Percentiles rank a stretch among this genome's conserved stretches.
These are phyloP conservation scores for Aromia moschata DNA, from an alignment of 2,888 invertebrate genomes.

Conservation along the genomic window DNA sequence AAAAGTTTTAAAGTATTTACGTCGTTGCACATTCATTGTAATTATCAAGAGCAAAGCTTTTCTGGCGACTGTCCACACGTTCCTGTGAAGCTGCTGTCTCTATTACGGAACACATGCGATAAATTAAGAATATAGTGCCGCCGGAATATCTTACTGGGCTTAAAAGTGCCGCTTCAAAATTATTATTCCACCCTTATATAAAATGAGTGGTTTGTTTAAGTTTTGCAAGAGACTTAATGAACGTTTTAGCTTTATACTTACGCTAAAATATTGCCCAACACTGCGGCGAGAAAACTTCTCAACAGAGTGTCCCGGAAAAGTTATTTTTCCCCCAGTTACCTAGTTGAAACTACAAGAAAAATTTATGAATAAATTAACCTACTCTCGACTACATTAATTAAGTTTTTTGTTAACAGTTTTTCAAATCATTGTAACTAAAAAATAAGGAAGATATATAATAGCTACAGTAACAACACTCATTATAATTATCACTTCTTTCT, in stretches of 20 bases:
- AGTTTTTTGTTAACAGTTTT: too few relatives aligned
- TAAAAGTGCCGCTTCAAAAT: constrained; percentile 38
- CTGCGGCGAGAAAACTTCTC: too few relatives aligned
- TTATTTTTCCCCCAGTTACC: too few relatives aligned
- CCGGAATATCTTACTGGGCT: constrained; percentile 56
- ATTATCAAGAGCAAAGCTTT: constrained; percentile 57
- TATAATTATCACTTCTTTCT: too few relatives aligned
- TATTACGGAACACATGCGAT: constrained; percentile 58
- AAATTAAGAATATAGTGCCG: constrained; percentile 54
- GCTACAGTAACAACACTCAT: too few relatives aligned
- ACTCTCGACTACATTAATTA: too few relatives aligned
- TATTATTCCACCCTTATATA: constrained; percentile 23
- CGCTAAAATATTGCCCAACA: neutral
- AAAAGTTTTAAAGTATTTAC: constrained; percentile 46
- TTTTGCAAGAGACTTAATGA: constrained; percentile 12
- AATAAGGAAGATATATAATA: too few relatives aligned
- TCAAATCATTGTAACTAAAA: too few relatives aligned
- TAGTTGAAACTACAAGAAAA: too few relatives aligned
- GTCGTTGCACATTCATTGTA: constrained; percentile 57
- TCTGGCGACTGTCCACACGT: constrained; percentile 61
- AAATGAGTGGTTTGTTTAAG: constrained; percentile 21
- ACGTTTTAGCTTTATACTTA: constrained; percentile 12
- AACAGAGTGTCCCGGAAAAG: too few relatives aligned
- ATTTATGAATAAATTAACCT: too few relatives aligned
- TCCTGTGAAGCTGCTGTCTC: constrained; percentile 58